Base-by-base conservation (phyloP, 2,113 vertebrate genomes). In the Barnardius zonarius region DNA sequence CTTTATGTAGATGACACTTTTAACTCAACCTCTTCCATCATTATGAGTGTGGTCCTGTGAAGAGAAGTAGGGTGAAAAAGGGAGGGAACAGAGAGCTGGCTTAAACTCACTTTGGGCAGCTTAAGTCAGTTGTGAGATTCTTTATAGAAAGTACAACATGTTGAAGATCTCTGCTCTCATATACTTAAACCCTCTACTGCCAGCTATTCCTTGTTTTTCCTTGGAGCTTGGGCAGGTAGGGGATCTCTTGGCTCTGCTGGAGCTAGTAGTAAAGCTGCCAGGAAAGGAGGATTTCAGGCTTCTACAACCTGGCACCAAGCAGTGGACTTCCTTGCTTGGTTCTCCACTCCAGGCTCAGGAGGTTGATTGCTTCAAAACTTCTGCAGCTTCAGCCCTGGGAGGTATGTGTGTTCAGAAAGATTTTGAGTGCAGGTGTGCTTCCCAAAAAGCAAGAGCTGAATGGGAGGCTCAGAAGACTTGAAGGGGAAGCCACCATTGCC, bases 1-100 rank as follows among this genome's bases (percentile, higher is more conserved):
- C 52, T 92, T 93, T 95, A 87, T 94, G 69, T 54, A 95, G 78
- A 91, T 77, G 63, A 74, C 52, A 54, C 88, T 91, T 85, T 17
- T 25, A 74, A 86, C 76, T 92, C 62, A 82, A 57, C 91, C 49
- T 82, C 83, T 74, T 93, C 78, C 41, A n/a, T 90, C 66, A 30
- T 59, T 78, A 28, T 48, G 37, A 83, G 16, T 66, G 41, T 92
- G 80, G 67, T 78, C 63, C 73, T 52, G 22, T 91, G 86, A 91
- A 95, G 44, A 88, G 83, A 72, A 76, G 49, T 62, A 57, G 66
- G 37, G 70, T 79, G 61, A 72, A 86, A 85, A 87, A 85, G n/a
- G 14, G 30, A 74, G 37, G 33, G 48, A 84, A 87, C 46, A 89
- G 91, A 59, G 37, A 73, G 17, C 62, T 94, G 37, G 16, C 67